phyloP scores from a whole-genome alignment of 2,797 vertebrate species.

The Cryptoblepharus egeriae region DNA sequence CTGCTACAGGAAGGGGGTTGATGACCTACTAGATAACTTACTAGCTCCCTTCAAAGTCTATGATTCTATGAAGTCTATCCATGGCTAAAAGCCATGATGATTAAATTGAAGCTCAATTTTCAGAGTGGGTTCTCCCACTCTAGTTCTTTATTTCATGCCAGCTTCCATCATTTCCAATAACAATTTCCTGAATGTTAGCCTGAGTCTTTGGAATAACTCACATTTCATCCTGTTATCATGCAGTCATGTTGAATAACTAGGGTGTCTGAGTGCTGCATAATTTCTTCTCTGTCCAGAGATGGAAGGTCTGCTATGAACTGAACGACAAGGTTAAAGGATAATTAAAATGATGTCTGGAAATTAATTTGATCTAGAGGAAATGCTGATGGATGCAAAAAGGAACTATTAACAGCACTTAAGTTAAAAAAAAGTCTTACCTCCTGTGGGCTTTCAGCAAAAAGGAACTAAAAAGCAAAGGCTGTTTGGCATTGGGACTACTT shows the following conservation, averaged over 20 bases:
- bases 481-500: too few species aligned
- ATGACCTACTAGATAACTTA: too few species aligned
- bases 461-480: too few species aligned
- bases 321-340: neutral
- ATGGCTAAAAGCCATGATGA: too few species aligned
- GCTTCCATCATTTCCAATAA: neutral
- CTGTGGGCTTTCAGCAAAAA: too few species aligned
- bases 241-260: conserved; percentile 1
- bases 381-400: neutral
- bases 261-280: neutral
- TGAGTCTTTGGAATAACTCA: conserved; percentile 27
- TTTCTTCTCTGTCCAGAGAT: conserved; percentile 46
- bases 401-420: neutral
- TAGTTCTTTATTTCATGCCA: neutral
- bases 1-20: too few species aligned
- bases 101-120: too few species aligned
- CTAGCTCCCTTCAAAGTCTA: too few species aligned
- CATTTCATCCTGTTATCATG: conserved; percentile 6
- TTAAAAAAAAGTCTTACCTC: too few species aligned
- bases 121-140: too few species aligned
- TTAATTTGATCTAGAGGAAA: conserved; percentile 31
- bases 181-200: neutral
- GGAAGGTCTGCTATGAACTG: conserved; percentile 43
- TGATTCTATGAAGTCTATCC: too few species aligned
- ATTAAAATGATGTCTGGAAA: conserved; percentile 38